A percentile compares a stretch with the other conserved stretches of the same genome.
Evolutionary conservation across 37 sponge, comb jelly and placozoan genomes (phyloP).

Genomic region (Cliona cf. orientalis): DNA sequence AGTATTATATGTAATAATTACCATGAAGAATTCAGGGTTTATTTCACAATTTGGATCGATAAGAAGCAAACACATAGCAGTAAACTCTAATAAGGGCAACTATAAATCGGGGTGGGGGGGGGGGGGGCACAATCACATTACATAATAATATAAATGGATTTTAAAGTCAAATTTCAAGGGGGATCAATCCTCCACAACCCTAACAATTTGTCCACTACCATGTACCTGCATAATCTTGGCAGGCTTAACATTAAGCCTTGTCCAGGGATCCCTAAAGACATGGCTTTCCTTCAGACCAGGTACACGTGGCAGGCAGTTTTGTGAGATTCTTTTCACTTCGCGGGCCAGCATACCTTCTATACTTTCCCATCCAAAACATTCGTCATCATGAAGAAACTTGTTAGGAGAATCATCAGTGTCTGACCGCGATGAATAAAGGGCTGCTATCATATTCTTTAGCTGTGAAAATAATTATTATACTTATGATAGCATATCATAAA

Average conservation of each 20-base stretch:
- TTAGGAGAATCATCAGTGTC: background rate
- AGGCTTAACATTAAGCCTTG: constrained; percentile 36
- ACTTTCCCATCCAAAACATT: constrained; percentile 11
- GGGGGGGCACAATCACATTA: too few species aligned
- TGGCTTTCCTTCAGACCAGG: constrained; percentile 41
- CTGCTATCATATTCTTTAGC: constrained; percentile 38
- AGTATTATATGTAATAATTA: background rate
- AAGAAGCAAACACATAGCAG: too few species aligned
- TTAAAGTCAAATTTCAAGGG: too few species aligned
- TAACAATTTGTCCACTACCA: too few species aligned
- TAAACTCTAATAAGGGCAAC: too few species aligned
- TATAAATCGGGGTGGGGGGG: too few species aligned
- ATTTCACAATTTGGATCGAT: too few species aligned
- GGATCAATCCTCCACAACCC: too few species aligned
- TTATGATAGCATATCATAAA: background rate
- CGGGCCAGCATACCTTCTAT: background rate
- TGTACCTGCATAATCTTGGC: constrained; percentile 47
- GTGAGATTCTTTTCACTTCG: background rate
- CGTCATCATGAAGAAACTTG: background rate
- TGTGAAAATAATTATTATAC: too few species aligned
- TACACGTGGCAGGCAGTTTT: constrained; percentile 29
- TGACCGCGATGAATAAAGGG: constrained; percentile 1
- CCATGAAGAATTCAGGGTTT: too few species aligned
- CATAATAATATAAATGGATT: too few species aligned
- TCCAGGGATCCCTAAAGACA: constrained; percentile 39